phyloP scores from a whole-genome alignment of 2,797 vertebrate genomes.

The Gobio occitaniae region DNA sequence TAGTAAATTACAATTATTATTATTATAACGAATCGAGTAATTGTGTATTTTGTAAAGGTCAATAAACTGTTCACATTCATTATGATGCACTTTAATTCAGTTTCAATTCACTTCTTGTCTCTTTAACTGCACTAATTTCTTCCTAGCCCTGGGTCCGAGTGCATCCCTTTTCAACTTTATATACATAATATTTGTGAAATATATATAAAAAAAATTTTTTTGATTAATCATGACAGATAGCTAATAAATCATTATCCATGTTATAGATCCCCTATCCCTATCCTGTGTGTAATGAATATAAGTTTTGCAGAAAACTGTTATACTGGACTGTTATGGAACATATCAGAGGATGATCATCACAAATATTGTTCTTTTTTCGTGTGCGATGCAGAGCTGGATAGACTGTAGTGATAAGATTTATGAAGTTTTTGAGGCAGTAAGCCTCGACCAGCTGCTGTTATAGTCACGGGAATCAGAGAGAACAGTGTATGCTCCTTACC shows the following conservation, averaged over 20 bases:
- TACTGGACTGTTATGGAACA: background rate
- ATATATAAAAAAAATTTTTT: background rate
- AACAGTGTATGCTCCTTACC: constrained; percentile 51
- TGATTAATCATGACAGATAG: background rate
- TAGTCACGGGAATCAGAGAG: constrained; percentile 67
- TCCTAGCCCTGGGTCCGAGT: background rate
- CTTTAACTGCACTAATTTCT: background rate
- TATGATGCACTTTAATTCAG: background rate
- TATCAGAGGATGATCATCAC: constrained; percentile 16
- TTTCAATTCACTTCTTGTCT: background rate
- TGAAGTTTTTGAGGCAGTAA: constrained; percentile 61
- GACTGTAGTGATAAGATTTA: constrained; percentile 63
- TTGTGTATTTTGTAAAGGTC: background rate
- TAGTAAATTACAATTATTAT: background rate
- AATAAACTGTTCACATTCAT: background rate
- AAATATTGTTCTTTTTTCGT: constrained; percentile 40
- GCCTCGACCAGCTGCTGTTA: constrained; percentile 62
- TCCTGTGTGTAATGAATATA: background rate
- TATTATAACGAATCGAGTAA: background rate
- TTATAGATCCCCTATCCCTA: background rate
- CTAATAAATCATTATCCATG: background rate
- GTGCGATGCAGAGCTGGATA: constrained; percentile 13
- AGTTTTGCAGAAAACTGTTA: background rate
- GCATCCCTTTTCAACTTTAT: background rate
- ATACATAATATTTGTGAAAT: background rate